Conservation (phyloP, 1,140 invertebrate species). For the Panagrolaimus sp. region DNA sequence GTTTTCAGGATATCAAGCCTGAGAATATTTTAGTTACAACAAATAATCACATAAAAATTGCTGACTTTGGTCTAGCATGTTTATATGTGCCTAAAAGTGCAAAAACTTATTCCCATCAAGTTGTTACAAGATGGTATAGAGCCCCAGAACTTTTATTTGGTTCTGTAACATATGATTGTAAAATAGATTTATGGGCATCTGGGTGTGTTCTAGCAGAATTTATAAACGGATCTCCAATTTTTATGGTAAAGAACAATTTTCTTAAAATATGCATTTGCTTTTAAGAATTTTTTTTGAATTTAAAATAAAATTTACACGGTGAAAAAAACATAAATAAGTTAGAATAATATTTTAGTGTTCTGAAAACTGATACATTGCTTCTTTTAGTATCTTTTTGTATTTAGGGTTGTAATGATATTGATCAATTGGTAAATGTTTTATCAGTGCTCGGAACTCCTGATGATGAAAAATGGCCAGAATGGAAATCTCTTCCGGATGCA, state of each 20-base stretch:
- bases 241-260: conserved; percentile 69
- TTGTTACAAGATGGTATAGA: conserved; percentile 82
- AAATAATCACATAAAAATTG: conserved; percentile 73
- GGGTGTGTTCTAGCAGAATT: conserved; percentile 85
- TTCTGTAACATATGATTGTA: conserved; percentile 76
- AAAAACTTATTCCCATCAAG: conserved; percentile 65
- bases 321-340: too few relatives aligned
- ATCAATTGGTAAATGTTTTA: conserved; percentile 87
- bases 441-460: conserved; percentile 79
- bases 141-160: conserved; percentile 90
- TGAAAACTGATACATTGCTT: neutral
- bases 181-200: conserved; percentile 80
- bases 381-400: conserved; percentile 32
- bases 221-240: conserved; percentile 78
- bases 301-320: too few relatives aligned
- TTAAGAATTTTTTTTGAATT: too few relatives aligned
- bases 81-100: conserved; percentile 68
- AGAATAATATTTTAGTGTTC: too few relatives aligned
- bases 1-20: conserved; percentile 70
- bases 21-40: conserved; percentile 64
- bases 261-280: neutral
- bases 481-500: conserved; percentile 83
- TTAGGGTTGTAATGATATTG: conserved; percentile 92
- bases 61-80: conserved; percentile 75
- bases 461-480: conserved; percentile 68